These are phyloP conservation scores for Chitala chitala DNA, from an alignment of 2,113 vertebrate species.

Conservation along the genomic window DNA sequence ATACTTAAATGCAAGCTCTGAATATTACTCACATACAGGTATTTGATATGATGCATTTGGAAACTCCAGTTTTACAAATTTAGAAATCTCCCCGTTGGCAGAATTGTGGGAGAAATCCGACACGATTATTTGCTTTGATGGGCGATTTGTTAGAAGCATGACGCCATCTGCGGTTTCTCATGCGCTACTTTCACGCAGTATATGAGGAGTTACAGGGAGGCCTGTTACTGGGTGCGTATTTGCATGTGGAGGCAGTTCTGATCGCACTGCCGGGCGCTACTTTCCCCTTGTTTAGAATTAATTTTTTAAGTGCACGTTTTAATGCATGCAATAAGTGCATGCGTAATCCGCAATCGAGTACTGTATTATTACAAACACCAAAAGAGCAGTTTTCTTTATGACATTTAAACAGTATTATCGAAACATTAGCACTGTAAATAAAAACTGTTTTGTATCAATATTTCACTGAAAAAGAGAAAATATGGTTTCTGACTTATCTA, in stretches of 20 bases:
- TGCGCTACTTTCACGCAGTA: constrained; percentile 19
- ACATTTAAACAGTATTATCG: no score
- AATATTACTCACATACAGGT: no score
- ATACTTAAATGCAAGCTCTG: no score
- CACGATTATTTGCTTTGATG: not conserved
- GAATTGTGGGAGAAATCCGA: not conserved
- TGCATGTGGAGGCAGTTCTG: no score
- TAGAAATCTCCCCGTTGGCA: not conserved
- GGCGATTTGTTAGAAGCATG: constrained; percentile 3
- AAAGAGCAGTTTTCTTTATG: no score
- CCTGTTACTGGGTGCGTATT: constrained; percentile 17
- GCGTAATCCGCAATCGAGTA: no score
- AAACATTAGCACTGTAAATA: no score
- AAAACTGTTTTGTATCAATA: not conserved
- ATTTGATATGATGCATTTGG: no score
- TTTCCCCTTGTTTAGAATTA: not conserved
- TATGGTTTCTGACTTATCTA: constrained; percentile 39
- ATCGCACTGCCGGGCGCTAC: not conserved
- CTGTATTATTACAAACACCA: no score
- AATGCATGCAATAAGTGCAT: no score
- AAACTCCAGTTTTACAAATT: no score
- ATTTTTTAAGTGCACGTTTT: no score
- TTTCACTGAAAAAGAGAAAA: constrained; percentile 12
- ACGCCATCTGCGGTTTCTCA: constrained; percentile 19
- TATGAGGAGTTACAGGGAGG: constrained; percentile 19